These are phyloP conservation scores for Geotrypetes seraphini DNA, from an alignment of 2,797 vertebrate genomes.

Conservation along the genomic window DNA sequence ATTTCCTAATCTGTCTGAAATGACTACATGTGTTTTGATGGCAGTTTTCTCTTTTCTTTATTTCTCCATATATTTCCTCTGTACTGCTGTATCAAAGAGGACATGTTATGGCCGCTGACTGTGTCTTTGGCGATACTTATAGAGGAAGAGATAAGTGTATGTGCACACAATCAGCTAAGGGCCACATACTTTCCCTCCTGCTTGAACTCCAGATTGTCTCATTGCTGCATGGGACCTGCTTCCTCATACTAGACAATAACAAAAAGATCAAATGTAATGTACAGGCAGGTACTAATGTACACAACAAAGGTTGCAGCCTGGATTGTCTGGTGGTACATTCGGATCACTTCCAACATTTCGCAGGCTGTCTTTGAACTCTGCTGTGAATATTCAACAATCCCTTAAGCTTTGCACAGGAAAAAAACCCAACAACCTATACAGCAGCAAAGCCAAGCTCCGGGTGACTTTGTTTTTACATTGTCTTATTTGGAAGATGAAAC, in stretches of 20 bases:
- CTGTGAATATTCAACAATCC: neutral
- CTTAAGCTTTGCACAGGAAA: too few relatives aligned
- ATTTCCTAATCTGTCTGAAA: conserved; percentile 20
- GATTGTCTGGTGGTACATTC: conserved; percentile 1
- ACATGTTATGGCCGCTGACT: conserved; percentile 13
- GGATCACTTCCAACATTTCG: conserved; percentile 1
- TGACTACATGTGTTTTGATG: conserved; percentile 13
- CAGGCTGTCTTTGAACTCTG: conserved; percentile 3
- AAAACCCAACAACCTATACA: too few relatives aligned
- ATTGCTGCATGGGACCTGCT: conserved; percentile 2
- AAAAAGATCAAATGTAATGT: conserved; percentile 10
- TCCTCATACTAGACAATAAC: neutral
- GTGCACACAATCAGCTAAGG: neutral
- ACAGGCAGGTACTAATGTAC: conserved; percentile 6
- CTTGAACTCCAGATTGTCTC: conserved; percentile 8
- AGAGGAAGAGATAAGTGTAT: conserved; percentile 10
- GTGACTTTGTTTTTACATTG: too few relatives aligned
- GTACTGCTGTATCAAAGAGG: conserved; percentile 20
- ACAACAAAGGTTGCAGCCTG: neutral
- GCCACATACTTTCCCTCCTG: neutral
- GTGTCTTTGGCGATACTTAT: conserved; percentile 22
- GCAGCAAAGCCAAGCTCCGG: too few relatives aligned
- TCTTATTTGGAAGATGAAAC: too few relatives aligned
- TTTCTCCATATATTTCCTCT: conserved; percentile 26
- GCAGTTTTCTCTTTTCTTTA: conserved; percentile 17